phyloP scores from a whole-genome alignment of 1,140 invertebrate genomes.

The Aphidius ervi region DNA sequence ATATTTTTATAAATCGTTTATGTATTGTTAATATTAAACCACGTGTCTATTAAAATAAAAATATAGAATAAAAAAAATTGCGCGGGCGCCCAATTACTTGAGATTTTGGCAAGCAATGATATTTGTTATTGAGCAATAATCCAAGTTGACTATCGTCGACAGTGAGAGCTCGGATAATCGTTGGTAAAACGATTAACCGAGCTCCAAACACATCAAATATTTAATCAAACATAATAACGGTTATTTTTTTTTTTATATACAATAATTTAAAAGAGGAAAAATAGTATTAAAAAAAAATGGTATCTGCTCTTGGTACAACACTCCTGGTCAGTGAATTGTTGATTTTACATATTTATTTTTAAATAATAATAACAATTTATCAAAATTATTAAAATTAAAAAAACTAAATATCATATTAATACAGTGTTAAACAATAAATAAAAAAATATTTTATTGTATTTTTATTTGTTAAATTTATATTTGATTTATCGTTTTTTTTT shows the following conservation, averaged over 20 bases:
- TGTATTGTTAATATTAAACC: background rate
- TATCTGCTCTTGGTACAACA: conserved; percentile 19
- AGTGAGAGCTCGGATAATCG: conserved; percentile 5
- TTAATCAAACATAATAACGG: conserved; percentile 1
- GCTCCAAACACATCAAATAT: background rate
- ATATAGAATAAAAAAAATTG: background rate
- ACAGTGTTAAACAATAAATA: no score
- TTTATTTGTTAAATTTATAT: no score
- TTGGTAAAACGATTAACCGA: background rate
- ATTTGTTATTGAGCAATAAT: conserved; percentile 20
- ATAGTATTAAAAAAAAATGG: background rate
- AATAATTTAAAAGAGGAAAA: no score
- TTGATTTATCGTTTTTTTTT: no score
- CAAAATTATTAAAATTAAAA: no score
- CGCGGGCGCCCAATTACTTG: background rate
- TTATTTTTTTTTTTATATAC: background rate
- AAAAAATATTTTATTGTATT: no score
- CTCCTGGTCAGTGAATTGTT: conserved; percentile 26
- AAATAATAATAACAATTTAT: no score
- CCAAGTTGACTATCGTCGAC: conserved; percentile 15
- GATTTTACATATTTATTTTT: conserved; percentile 13
- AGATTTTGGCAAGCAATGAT: conserved; percentile 3
- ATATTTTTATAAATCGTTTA: no score
- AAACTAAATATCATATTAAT: no score
- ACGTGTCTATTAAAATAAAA: conserved; percentile 2